These are phyloP conservation scores for Melanostoma scalare DNA, from an alignment of 2,888 invertebrate species.

Conservation along the genomic window DNA sequence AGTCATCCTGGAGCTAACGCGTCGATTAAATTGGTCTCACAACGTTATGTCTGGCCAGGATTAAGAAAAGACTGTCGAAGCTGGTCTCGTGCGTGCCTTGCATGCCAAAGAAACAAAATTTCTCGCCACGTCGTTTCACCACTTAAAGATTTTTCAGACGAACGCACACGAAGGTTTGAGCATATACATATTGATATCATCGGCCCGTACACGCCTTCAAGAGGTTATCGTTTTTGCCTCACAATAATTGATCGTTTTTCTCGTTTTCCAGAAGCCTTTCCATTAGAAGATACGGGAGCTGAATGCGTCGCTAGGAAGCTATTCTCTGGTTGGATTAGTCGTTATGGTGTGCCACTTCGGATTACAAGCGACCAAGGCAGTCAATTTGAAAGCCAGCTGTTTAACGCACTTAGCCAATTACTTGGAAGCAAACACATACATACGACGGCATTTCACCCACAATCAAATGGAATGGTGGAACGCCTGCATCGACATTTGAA, in stretches of 20 bases:
- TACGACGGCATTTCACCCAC: constrained; percentile 5
- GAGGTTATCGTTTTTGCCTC: constrained; percentile 8
- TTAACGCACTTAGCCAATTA: constrained; percentile 10
- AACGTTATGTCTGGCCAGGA: constrained; percentile 24
- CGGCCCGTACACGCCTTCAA: neutral
- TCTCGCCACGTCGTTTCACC: neutral
- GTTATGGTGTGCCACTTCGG: constrained; percentile 16
- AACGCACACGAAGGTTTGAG: constrained; percentile 1
- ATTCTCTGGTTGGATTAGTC: constrained; percentile 8
- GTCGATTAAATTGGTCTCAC: constrained; percentile 13
- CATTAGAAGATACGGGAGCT: no score
- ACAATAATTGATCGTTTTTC: constrained; percentile 1
- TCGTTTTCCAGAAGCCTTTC: no score
- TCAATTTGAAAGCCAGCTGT: constrained; percentile 28
- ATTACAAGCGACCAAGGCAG: constrained; percentile 13
- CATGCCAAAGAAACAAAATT: neutral
- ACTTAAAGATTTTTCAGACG: neutral
- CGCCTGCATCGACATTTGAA: constrained; percentile 22
- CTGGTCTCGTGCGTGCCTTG: neutral
- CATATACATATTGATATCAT: constrained; percentile 9
- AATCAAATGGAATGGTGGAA: constrained; percentile 26
- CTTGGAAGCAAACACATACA: constrained; percentile 6
- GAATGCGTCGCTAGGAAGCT: no score
- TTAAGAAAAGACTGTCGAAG: neutral
- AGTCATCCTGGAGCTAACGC: constrained; percentile 23